Conservation (phyloP, 2,888 invertebrate species). For the Andricus curvator region DNA sequence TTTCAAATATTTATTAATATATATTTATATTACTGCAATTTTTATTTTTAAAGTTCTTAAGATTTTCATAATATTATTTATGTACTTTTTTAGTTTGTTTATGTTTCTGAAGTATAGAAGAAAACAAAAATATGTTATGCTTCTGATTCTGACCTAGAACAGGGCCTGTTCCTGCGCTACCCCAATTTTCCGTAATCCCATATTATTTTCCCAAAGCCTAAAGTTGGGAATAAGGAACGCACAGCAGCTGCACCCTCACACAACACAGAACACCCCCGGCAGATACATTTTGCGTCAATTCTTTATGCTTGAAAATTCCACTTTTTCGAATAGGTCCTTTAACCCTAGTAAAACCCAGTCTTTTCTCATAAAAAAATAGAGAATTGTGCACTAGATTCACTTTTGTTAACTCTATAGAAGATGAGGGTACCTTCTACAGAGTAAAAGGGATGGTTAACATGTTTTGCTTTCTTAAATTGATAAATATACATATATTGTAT, state of each 20-base stretch:
- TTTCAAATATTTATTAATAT: no score
- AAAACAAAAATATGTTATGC: neutral
- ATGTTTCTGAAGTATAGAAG: neutral
- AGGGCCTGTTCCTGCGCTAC: neutral
- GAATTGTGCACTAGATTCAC: neutral
- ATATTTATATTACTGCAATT: no score
- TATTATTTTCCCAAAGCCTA: neutral
- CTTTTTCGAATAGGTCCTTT: neutral
- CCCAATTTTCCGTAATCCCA: neutral
- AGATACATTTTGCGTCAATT: slow-evolving; percentile 16
- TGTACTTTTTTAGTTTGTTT: neutral
- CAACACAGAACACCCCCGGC: slow-evolving; percentile 14
- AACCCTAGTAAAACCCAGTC: neutral
- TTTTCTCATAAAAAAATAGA: neutral
- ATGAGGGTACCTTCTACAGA: neutral
- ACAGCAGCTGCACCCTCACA: slow-evolving; percentile 18
- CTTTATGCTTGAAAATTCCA: neutral
- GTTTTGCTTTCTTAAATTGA: no score
- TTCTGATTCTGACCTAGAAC: neutral
- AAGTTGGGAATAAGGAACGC: neutral
- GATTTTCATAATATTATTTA: neutral
- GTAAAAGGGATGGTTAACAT: neutral
- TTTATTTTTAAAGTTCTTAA: neutral
- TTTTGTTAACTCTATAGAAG: neutral
- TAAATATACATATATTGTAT: no score